Percentiles rank a stretch among this genome's conserved stretches.
These are phyloP conservation scores for Pristionchus entomophagus DNA, from an alignment of 2,888 invertebrate species.

Conservation along the genomic window DNA sequence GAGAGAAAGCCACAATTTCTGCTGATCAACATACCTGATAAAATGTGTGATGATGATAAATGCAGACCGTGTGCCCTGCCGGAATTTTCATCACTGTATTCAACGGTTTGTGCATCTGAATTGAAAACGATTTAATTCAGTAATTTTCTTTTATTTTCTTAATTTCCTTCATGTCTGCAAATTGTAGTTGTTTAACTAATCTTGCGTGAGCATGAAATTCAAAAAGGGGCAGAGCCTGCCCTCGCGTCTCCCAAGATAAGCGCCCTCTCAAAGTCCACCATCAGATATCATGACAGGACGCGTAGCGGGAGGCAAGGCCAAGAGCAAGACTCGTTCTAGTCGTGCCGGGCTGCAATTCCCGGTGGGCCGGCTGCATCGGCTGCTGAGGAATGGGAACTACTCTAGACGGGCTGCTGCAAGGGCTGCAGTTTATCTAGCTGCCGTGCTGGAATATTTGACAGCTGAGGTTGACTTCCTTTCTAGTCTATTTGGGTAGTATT, in stretches of 20 bases:
- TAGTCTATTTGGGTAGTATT: no score
- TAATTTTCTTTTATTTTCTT: not conserved
- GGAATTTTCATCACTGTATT: constrained; percentile 98
- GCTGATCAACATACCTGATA: constrained; percentile 82
- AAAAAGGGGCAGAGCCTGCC: no score
- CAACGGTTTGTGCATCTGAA: constrained; percentile 79
- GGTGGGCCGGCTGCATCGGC: not conserved
- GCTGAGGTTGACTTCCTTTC: not conserved
- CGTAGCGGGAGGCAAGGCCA: no score
- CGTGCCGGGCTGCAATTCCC: constrained; percentile 19
- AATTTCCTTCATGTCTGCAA: no score
- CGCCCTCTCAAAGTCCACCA: no score
- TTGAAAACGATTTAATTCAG: not conserved
- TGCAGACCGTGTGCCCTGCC: constrained; percentile 93
- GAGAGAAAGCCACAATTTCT: no score
- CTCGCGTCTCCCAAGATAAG: no score
- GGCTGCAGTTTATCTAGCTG: constrained; percentile 20
- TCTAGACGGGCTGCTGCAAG: not conserved
- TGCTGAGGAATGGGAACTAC: not conserved
- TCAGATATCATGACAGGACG: no score
- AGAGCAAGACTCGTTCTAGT: not conserved
- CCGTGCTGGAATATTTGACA: not conserved
- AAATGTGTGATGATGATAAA: constrained; percentile 97
- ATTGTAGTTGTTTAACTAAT: no score
- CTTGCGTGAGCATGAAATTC: no score